Percentiles rank a stretch among this genome's conserved stretches.
These are phyloP conservation scores for Podocnemis expansa DNA, from an alignment of 2,113 vertebrate species.

Conservation along the genomic window DNA sequence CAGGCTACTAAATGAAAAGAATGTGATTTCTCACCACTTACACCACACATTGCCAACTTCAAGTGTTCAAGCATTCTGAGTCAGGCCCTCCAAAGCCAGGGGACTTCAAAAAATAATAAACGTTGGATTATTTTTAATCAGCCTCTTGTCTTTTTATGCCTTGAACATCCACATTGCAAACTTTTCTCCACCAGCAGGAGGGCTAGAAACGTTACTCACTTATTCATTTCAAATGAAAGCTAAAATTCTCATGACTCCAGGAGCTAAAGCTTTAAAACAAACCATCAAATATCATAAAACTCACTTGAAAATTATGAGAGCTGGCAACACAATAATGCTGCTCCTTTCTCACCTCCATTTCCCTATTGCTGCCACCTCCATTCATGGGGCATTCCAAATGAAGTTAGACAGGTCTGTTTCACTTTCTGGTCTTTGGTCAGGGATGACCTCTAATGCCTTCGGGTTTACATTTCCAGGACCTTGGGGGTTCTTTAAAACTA, in stretches of 20 bases:
- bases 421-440: no score
- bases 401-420: background rate
- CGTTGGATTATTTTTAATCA: background rate
- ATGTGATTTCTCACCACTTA: no score
- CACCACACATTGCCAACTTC: no score
- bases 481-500: background rate
- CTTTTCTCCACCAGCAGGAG: background rate
- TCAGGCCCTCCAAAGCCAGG: background rate
- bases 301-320: background rate
- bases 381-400: background rate
- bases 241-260: background rate
- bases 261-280: background rate
- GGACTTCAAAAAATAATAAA: background rate
- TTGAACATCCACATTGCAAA: background rate
- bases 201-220: background rate
- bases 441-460: background rate
- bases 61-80: no score
- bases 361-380: no score
- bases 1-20: no score
- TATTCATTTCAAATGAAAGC: background rate
- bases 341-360: background rate
- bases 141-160: background rate
- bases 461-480: background rate
- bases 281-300: background rate
- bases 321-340: background rate